Evolutionary conservation across 2,888 invertebrate genomes (phyloP).

Genomic region (Trachelus iudaicus): DNA sequence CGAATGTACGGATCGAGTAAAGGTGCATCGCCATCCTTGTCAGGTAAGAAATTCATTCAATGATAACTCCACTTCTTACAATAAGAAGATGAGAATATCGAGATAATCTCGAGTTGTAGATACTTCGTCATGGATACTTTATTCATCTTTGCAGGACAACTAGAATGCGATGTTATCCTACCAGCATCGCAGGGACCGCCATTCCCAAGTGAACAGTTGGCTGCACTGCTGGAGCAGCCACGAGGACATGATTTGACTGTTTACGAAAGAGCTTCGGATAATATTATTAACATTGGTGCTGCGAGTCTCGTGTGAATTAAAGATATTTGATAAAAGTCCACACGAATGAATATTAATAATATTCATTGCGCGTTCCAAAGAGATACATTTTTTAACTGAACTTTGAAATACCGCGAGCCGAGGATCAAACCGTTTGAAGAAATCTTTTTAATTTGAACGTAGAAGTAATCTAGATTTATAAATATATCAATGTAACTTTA

Average conservation of each 20-base stretch:
- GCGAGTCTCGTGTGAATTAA: constrained; percentile 74
- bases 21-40: constrained; percentile 81
- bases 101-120: neutral
- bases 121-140: neutral
- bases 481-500: neutral
- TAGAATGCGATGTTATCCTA: constrained; percentile 56
- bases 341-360: neutral
- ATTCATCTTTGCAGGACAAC: constrained; percentile 42
- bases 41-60: constrained; percentile 51
- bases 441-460: neutral
- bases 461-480: neutral
- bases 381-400: neutral
- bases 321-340: neutral
- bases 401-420: neutral
- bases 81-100: neutral
- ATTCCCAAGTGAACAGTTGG: constrained; percentile 51
- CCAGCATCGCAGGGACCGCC: constrained; percentile 39
- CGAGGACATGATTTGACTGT: constrained; percentile 53
- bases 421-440: neutral
- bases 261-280: constrained; percentile 53
- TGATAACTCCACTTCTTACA: neutral
- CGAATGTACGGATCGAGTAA: constrained; percentile 83
- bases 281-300: constrained; percentile 69
- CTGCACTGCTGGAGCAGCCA: constrained; percentile 52
- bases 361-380: neutral